Base-by-base conservation (phyloP, 2,888 invertebrate genomes). In the Prosopocoilus inquinatus region DNA sequence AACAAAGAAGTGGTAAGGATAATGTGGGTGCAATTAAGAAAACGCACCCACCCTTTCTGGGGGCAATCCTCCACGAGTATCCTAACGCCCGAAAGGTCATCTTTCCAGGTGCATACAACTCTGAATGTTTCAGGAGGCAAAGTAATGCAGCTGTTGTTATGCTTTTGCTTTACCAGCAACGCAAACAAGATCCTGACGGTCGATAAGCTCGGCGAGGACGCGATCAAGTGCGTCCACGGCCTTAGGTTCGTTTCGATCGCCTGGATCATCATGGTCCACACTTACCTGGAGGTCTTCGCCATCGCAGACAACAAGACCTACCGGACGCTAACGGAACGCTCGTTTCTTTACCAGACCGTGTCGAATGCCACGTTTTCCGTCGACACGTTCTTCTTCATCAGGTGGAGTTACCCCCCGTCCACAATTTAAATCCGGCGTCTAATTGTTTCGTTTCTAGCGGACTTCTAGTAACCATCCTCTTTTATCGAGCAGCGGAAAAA, bases 321-420 rank as follows among this genome's bases (percentile, higher is more conserved):
- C 73, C 80, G 91, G 47, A 82, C 84, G 1, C 82, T 90, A 60
- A 88, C 86, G 0, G 91, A 91, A 74, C 81, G 89, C 53, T 86
- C 86, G 65, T 86, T 89, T 73, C 80, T 87, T 77, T 92, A 90
- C 75, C 91, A 92, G 74, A 87, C 90, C 1, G 86, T 92, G 55
- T 89, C 90, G 55, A 92, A 92, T 75, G 92, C 91, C 1, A 89
- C 90, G 4, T 91, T 89, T 72, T 90, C 91, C 46, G 92, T 92
- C 41, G 92, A 92, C 70, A 90, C 90, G 3, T 92, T 92, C 78
- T 92, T 91, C 79, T 91, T 90, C 67, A 90, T 92, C 63, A 90
- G 91, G 88, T 91, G 20, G 67, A 61, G 39, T 54, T 47, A 9
- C 12, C n/a, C n/a, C n/a, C n/a, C n/a, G 9, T 3, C 12, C 12